Base-by-base conservation (phyloP, 2,113 vertebrate genomes). In the Gobio gobio region DNA sequence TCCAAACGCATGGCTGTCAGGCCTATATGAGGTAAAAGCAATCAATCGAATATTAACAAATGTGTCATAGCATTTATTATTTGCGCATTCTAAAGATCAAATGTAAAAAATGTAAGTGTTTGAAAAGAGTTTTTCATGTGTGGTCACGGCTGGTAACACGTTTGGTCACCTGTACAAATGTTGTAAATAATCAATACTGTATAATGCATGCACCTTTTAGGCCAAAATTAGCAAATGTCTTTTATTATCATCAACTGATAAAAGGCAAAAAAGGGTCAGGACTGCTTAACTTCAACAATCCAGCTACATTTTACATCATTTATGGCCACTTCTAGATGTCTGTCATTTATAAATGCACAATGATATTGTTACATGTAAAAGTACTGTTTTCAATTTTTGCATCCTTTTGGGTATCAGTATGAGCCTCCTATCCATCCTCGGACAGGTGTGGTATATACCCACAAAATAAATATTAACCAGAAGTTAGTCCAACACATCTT, bases 111-210 rank as follows among this genome's bases (percentile, higher is more conserved):
- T 80, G 61, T 14, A 59, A 61, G 40, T 85, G 68, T 82, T 87
- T 81, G 54, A 70, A 56, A 40, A 10, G 13, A 24, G n/a, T 85
- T 70, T 70, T 40, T 87, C 84, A 86, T 82, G 90, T 93, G 92
- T 86, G 90, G 90, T 91, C 90, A 88, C 70, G 86, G 84, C 89
- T 90, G 87, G 89, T 86, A 88, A 89, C 89, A 79, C 89, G 79
- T 89, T 79, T 81, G 82, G 84, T 94, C 82, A 89, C 77, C 82
- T 95, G 94, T 95, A 94, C 95, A 94, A 95, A 95, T 92, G 90
- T 88, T 99, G 97, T 99, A 99, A 96, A 99, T 99, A 98, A 96
- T 96, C 94, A 96, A 89, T 88, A 92, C 92, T 91, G 74, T 95
- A 94, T 86, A 90, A 91, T 94, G 97, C 98, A 99, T 99, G 98